Conservation (phyloP, 1,140 invertebrate species). For the Parasteatoda tepidariorum region DNA sequence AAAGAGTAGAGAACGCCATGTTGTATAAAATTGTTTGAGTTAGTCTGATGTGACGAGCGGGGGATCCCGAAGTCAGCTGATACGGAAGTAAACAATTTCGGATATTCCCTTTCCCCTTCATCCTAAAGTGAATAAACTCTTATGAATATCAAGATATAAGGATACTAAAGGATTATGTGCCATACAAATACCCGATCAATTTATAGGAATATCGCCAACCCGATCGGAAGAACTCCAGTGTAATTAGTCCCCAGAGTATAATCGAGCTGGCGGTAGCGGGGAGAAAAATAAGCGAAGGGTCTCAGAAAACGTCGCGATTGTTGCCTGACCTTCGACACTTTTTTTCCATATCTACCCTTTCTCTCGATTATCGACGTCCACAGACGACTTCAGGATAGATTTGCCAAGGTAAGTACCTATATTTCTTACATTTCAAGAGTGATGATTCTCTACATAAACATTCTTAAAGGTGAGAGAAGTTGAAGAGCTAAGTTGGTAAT, state of each 20-base stretch:
- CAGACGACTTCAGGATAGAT: neutral
- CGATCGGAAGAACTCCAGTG: conserved; percentile 48
- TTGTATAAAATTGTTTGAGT: conserved; percentile 62
- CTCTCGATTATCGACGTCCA: neutral
- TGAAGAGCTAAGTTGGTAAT: conserved; percentile 14
- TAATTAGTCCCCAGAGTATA: conserved; percentile 59
- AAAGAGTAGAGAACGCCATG: conserved; percentile 59
- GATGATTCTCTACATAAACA: neutral
- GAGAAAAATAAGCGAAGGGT: conserved; percentile 43
- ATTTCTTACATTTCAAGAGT: conserved; percentile 9
- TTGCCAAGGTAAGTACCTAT: conserved; percentile 25
- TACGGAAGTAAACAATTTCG: conserved; percentile 61
- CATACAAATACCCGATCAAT: conserved; percentile 43
- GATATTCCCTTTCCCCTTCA: conserved; percentile 19
- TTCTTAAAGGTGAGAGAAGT: conserved; percentile 31
- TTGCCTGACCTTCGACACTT: conserved; percentile 51
- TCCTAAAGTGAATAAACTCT: neutral
- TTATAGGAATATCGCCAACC: conserved; percentile 55
- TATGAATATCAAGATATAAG: neutral
- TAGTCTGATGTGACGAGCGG: conserved; percentile 58
- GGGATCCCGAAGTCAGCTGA: conserved; percentile 57
- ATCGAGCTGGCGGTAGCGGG: conserved; percentile 52
- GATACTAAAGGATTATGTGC: conserved; percentile 25
- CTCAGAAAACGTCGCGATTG: conserved; percentile 43
- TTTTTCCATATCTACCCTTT: conserved; percentile 8